phyloP scores from a whole-genome alignment of 2,888 invertebrate species.

The Mermis nigrescens region DNA sequence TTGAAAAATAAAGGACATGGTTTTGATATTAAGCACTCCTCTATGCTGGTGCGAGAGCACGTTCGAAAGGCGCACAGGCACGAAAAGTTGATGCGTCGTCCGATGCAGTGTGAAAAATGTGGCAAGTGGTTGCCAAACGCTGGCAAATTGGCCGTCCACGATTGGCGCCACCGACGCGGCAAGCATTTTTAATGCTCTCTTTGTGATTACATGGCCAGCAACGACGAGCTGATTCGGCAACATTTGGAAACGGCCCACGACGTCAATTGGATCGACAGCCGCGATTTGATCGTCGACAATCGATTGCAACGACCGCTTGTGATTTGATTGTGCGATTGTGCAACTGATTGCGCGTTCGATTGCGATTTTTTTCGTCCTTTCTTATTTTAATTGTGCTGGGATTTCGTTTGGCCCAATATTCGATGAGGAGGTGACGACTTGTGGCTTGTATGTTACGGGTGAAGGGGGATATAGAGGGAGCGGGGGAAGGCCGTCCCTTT shows the following conservation, averaged over 20 bases:
- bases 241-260: background rate
- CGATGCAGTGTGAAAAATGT: slow-evolving; percentile 1
- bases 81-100: background rate
- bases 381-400: too few relatives aligned
- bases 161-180: slow-evolving; percentile 6
- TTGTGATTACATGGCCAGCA: background rate
- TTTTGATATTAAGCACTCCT: too few relatives aligned
- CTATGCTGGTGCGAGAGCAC: background rate
- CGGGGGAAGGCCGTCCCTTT: too few relatives aligned
- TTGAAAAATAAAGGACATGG: too few relatives aligned
- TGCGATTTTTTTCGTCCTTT: too few relatives aligned
- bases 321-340: too few relatives aligned
- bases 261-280: background rate
- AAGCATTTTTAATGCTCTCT: slow-evolving; percentile 3
- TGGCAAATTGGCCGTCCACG: background rate
- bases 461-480: too few relatives aligned
- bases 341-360: too few relatives aligned
- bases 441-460: too few relatives aligned
- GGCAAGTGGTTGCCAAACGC: background rate
- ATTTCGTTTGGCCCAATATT: too few relatives aligned
- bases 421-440: too few relatives aligned
- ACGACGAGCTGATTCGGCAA: background rate
- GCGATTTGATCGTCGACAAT: background rate
- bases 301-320: too few relatives aligned
- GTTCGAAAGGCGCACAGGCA: background rate